phyloP scores from a whole-genome alignment of 2,888 invertebrate genomes.

The Endomychus coccineus region DNA sequence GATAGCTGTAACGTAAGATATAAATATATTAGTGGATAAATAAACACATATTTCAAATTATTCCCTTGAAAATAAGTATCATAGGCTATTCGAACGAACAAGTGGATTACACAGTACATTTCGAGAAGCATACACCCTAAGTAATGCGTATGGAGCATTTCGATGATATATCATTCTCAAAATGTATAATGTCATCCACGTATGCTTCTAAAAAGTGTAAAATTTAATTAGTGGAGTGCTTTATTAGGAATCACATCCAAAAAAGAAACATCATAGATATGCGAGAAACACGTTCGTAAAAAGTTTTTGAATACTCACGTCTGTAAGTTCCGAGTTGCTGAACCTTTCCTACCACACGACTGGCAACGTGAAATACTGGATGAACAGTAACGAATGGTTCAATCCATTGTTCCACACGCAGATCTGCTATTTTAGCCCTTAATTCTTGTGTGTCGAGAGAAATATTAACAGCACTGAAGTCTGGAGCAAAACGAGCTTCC shows the following conservation, averaged over 20 bases:
- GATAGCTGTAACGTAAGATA: slow-evolving; percentile 45
- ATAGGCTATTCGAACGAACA: too few species aligned
- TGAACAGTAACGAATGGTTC: slow-evolving; percentile 46
- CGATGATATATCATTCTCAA: too few species aligned
- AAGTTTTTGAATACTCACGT: slow-evolving; percentile 46
- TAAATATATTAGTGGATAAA: neutral
- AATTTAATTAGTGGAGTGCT: too few species aligned
- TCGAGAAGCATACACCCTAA: too few species aligned
- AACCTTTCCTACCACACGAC: slow-evolving; percentile 33
- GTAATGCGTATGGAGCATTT: too few species aligned
- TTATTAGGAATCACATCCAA: too few species aligned
- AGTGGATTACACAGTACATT: too few species aligned
- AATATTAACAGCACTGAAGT: slow-evolving; percentile 45
- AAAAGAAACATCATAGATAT: neutral
- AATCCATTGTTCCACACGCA: slow-evolving; percentile 41
- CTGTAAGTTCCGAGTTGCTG: slow-evolving; percentile 42
- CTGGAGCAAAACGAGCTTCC: slow-evolving; percentile 44
- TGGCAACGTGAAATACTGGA: slow-evolving; percentile 40
- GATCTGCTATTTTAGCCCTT: slow-evolving; percentile 41
- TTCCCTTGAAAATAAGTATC: too few species aligned
- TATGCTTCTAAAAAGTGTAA: too few species aligned
- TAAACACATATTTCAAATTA: too few species aligned
- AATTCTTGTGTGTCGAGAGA: slow-evolving; percentile 43
- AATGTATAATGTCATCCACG: too few species aligned
- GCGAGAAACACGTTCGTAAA: neutral